A percentile compares a stretch with the other conserved stretches of the same genome.
These are phyloP conservation scores for Vespertilio murinus DNA, from an alignment of 2,797 vertebrate species.

Conservation along the genomic window DNA sequence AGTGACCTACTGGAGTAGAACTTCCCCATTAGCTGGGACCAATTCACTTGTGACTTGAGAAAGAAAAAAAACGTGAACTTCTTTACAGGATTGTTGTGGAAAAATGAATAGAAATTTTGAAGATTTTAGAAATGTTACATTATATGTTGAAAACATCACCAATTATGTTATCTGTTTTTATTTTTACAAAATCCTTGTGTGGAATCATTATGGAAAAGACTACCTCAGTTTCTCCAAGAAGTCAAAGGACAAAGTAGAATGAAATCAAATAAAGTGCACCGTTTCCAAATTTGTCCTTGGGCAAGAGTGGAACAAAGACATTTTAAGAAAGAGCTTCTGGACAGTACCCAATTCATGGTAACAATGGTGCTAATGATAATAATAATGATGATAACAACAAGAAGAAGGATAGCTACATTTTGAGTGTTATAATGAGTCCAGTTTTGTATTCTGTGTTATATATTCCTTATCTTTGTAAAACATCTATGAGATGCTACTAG, in stretches of 20 bases:
- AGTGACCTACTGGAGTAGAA: background rate
- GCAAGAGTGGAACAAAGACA: background rate
- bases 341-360: background rate
- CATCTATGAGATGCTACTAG: background rate
- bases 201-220: background rate
- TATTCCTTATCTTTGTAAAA: background rate
- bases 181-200: background rate
- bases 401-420: background rate
- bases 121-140: background rate
- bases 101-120: background rate
- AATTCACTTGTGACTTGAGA: background rate
- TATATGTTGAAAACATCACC: background rate
- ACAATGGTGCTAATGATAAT: background rate
- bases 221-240: background rate
- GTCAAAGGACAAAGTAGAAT: background rate
- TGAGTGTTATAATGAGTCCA: background rate
- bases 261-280: background rate
- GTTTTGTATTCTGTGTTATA: background rate
- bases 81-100: background rate
- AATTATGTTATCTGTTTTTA: background rate
- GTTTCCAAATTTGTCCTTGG: background rate
- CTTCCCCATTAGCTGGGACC: background rate
- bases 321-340: background rate
- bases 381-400: background rate
- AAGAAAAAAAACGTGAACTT: background rate